phyloP scores from a whole-genome alignment of 2,113 vertebrate species.

The Tautogolabrus adspersus region DNA sequence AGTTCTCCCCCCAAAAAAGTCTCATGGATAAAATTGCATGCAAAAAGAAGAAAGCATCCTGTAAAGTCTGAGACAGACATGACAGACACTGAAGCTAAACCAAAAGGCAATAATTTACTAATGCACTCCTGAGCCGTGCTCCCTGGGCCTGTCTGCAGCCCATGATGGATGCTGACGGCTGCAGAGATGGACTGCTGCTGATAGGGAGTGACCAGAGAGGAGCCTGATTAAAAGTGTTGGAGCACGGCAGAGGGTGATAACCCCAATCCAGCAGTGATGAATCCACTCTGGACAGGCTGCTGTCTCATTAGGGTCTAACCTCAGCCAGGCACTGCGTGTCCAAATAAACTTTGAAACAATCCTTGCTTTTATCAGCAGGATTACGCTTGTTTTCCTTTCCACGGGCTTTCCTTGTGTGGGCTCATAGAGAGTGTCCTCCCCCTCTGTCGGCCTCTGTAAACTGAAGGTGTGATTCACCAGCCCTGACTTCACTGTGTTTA shows the following conservation, averaged over 20 bases:
- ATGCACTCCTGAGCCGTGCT: conserved; percentile 87
- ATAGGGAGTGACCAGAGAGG: conserved; percentile 91
- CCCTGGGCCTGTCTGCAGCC: conserved; percentile 85
- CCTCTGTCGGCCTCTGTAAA: conserved; percentile 67
- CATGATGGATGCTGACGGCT: conserved; percentile 87
- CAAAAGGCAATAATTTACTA: conserved; percentile 86
- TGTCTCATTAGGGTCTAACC: conserved; percentile 79
- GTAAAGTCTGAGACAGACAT: conserved; percentile 48
- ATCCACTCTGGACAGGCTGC: conserved; percentile 77
- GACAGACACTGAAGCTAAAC: conserved; percentile 77
- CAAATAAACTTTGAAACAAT: conserved; percentile 80
- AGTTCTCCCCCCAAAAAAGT: conserved; percentile 39
- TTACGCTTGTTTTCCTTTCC: conserved; percentile 82
- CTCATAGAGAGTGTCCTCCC: conserved; percentile 59
- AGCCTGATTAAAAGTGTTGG: conserved; percentile 92
- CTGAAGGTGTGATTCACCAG: conserved; percentile 80
- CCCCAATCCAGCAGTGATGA: conserved; percentile 86
- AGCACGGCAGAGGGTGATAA: conserved; percentile 90
- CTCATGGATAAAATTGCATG: conserved; percentile 37
- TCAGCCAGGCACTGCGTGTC: conserved; percentile 72
- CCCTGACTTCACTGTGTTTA: conserved; percentile 74
- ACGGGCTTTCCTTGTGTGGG: conserved; percentile 77
- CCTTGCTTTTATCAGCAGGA: conserved; percentile 79
- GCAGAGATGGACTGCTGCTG: conserved; percentile 87
- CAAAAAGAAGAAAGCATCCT: neutral